Percentiles rank a stretch among this genome's conserved stretches.
Conservation (phyloP, 1,140 invertebrate genomes). For the Liolophura sinensis region DNA sequence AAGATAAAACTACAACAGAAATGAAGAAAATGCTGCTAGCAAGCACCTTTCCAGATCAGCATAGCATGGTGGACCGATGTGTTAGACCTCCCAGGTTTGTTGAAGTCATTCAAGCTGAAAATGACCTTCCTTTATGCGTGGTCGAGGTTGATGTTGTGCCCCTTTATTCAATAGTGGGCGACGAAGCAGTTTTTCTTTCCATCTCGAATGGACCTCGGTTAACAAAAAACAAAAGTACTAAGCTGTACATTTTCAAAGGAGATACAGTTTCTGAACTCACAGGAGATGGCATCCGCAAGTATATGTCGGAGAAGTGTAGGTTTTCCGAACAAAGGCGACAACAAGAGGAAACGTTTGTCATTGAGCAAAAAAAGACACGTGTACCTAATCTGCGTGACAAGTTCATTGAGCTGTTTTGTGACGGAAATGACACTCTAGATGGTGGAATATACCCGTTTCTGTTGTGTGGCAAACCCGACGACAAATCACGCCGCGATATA, state of each 20-base stretch:
- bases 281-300: constrained; percentile 6
- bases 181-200: constrained; percentile 12
- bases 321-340: constrained; percentile 7
- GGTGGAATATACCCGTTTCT: too few relatives aligned
- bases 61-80: constrained; percentile 18
- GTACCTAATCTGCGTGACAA: not conserved
- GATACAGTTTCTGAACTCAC: not conserved
- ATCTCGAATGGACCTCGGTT: not conserved
- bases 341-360: constrained; percentile 4
- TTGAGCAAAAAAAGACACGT: not conserved
- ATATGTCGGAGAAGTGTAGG: constrained; percentile 5
- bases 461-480: too few relatives aligned
- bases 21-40: constrained; percentile 16
- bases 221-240: not conserved
- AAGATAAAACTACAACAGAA: constrained; percentile 11
- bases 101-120: constrained; percentile 11
- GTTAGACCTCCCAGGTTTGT: constrained; percentile 27
- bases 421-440: too few relatives aligned
- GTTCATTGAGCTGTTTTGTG: too few relatives aligned
- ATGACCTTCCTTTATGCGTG: constrained; percentile 8
- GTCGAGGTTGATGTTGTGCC: constrained; percentile 27
- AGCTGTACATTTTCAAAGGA: constrained; percentile 3
- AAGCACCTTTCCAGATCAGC: constrained; percentile 16
- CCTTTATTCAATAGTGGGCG: not conserved
- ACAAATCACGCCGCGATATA: too few relatives aligned